Percentiles rank a stretch among this genome's conserved stretches.
phyloP scores from a whole-genome alignment of 1,140 invertebrate genomes.

The Heliconius congener region DNA sequence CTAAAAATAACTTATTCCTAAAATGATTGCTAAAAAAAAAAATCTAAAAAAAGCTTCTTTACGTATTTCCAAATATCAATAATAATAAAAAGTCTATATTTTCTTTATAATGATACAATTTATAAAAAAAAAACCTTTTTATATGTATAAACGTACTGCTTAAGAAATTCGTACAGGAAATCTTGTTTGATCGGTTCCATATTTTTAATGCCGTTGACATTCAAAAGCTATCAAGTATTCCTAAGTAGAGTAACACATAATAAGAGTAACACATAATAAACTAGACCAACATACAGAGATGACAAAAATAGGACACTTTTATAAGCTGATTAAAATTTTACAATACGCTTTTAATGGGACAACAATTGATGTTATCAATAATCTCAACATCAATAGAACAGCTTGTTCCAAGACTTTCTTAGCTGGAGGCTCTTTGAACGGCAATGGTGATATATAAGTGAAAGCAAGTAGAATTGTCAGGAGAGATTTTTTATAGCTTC shows the following conservation, averaged over 20 bases:
- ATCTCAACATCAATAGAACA: constrained; percentile 38
- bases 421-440: constrained; percentile 37
- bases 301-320: constrained; percentile 16
- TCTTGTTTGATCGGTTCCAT: background rate
- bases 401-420: constrained; percentile 56
- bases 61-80: too few species aligned
- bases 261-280: constrained; percentile 1
- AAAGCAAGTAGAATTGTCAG: background rate
- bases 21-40: too few species aligned
- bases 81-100: too few species aligned
- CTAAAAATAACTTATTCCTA: too few species aligned
- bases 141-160: background rate
- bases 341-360: constrained; percentile 25
- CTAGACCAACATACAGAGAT: background rate
- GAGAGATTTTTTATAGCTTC: background rate
- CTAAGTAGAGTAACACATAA: background rate
- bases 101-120: too few species aligned
- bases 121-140: background rate
- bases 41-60: too few species aligned
- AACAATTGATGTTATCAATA: constrained; percentile 36
- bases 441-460: constrained; percentile 42
- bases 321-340: constrained; percentile 25
- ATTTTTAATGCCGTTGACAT: background rate
- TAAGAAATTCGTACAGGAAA: background rate
- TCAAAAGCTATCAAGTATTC: background rate